phyloP scores from a whole-genome alignment of 2,797 vertebrate species.

The Sebastes trivittatus region DNA sequence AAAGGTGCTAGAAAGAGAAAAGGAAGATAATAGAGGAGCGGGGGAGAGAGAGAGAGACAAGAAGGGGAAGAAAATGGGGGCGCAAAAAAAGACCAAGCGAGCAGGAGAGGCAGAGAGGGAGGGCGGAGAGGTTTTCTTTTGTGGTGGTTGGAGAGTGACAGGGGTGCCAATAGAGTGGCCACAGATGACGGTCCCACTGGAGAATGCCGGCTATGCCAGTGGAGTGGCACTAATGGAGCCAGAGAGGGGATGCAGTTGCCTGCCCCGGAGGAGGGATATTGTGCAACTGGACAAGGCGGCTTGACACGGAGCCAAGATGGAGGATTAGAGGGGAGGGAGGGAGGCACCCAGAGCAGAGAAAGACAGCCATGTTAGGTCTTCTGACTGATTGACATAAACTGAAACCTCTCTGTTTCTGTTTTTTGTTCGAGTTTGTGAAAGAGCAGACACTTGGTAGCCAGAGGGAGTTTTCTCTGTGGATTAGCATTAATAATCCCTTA shows the following conservation, averaged over 20 bases:
- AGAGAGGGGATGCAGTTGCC: constrained; percentile 81
- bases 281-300: constrained; percentile 81
- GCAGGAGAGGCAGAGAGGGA: constrained; percentile 58
- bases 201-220: constrained; percentile 83
- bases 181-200: constrained; percentile 81
- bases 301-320: constrained; percentile 83
- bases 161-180: constrained; percentile 79
- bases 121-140: constrained; percentile 67
- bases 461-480: constrained; percentile 1
- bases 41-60: constrained; percentile 45
- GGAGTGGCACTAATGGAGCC: constrained; percentile 82
- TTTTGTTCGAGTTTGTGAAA: constrained; percentile 19
- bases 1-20: constrained; percentile 70
- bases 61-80: constrained; percentile 63
- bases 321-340: constrained; percentile 70
- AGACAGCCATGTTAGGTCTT: constrained; percentile 80
- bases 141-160: constrained; percentile 73
- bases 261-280: constrained; percentile 79
- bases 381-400: constrained; percentile 77
- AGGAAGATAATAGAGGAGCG: constrained; percentile 58
- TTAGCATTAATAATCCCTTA: not conserved
- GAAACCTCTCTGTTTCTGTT: constrained; percentile 54
- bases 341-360: constrained; percentile 64
- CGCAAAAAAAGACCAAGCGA: constrained; percentile 64
- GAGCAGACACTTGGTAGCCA: not conserved